Base-by-base conservation (phyloP, 2,113 vertebrate genomes). In the Lethenteron reissneri region DNA sequence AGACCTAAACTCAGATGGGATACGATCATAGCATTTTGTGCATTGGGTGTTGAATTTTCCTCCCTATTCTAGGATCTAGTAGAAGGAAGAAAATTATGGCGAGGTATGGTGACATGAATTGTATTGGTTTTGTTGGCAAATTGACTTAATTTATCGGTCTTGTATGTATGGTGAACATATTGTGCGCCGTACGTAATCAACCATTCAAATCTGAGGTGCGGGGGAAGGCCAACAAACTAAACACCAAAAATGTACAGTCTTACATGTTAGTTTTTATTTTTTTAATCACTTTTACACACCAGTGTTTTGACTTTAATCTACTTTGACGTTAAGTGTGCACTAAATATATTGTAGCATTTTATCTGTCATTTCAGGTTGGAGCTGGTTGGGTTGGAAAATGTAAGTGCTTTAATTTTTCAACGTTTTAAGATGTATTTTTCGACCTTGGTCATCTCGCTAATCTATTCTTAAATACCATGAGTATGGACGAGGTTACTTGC, bases 331-430 rank as follows among this genome's bases (percentile, higher is more conserved):
- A 68, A 68, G n/a, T 68, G 64, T 9, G 64, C 64, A 9, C 64
- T 41, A 68, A 68, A 9, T 10, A 68, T 64, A 6, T 64, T 4
- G 14, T 64, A 6, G 9, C 11, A 68, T 68, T 68, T 68, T 25
- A 68, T 68, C 25, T 68, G n/a, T 68, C 64, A 10, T 79, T 71
- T 70, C 75, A 99, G 94, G 87, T 87, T 12, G 90, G 87, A 73
- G 94, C 84, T 69, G 92, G 94, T 68, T 97, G 94, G 92, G 87
- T 92, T 79, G 87, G 88, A 76, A 99, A 97, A 85, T 77, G 94
- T 99, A 82, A 92, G 92, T 90, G 57, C 10, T 59, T 10, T 8
- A 12, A 57, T 57, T 41, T 41, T 41, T 41, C 5, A 6, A 41
- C 41, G 41, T 41, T 6, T 41, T 41, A 7, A 41, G 41, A 41